These are phyloP conservation scores for Oryctes rhinoceros DNA, from an alignment of 1,140 invertebrate genomes.

Conservation along the genomic window DNA sequence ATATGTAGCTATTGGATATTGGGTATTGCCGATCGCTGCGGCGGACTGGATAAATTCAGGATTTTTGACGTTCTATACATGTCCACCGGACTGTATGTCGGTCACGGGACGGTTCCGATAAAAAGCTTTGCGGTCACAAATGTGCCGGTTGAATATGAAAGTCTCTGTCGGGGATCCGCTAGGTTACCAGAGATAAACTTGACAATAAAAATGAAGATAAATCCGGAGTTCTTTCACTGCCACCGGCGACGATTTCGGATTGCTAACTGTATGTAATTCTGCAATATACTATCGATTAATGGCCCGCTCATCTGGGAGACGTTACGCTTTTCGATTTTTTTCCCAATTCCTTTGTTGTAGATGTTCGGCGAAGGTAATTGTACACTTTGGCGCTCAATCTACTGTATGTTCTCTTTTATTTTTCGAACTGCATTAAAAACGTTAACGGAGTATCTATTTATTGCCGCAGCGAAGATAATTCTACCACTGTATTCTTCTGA, in stretches of 20 bases:
- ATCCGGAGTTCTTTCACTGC: conserved; percentile 47
- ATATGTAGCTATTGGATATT: conserved; percentile 35
- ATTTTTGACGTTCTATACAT: conserved; percentile 44
- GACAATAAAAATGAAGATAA: conserved; percentile 55
- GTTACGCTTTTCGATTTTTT: not conserved
- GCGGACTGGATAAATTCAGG: conserved; percentile 31
- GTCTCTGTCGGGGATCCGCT: conserved; percentile 42
- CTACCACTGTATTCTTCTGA: not conserved
- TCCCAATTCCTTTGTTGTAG: conserved; percentile 11
- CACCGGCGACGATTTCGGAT: conserved; percentile 39
- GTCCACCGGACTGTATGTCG: conserved; percentile 45
- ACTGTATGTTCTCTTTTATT: not conserved
- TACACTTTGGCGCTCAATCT: not conserved
- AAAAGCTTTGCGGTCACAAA: conserved; percentile 51
- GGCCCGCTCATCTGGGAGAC: not conserved
- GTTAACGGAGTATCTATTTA: not conserved
- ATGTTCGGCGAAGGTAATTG: not conserved
- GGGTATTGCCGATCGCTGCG: conserved; percentile 20
- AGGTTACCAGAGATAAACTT: conserved; percentile 50
- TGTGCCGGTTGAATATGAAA: conserved; percentile 50
- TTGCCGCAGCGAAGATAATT: not conserved
- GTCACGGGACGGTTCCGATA: conserved; percentile 50
- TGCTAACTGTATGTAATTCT: conserved; percentile 31
- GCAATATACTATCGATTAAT: conserved; percentile 16
- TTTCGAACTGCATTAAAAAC: not conserved